Conservation (phyloP, 2,113 vertebrate species). For the Chaetura pelagica region DNA sequence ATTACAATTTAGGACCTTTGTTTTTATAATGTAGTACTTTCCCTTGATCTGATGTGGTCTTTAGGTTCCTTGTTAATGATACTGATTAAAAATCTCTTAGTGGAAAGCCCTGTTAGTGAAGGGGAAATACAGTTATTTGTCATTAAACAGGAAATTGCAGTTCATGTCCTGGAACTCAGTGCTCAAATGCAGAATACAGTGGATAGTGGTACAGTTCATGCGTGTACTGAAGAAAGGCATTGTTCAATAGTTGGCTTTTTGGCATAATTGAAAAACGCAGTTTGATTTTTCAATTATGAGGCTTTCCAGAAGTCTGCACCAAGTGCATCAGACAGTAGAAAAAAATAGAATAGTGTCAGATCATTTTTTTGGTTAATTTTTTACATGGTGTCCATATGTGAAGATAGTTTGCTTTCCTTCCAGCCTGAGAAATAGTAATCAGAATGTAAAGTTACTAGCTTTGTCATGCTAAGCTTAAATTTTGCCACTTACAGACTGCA, state of each 20-base stretch:
- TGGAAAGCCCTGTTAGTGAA: background rate
- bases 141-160: background rate
- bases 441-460: background rate
- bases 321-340: background rate
- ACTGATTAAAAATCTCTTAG: background rate
- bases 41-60: background rate
- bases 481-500: background rate
- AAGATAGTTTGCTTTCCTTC: background rate
- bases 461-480: background rate
- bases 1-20: constrained; percentile 54
- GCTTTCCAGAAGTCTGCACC: background rate
- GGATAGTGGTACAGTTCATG: background rate
- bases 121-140: background rate
- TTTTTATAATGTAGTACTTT: constrained; percentile 41
- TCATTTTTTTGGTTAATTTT: background rate
- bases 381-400: background rate
- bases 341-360: background rate
- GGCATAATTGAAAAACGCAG: background rate
- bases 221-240: background rate
- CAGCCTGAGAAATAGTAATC: background rate
- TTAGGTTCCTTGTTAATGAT: constrained; percentile 20
- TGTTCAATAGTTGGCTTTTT: background rate
- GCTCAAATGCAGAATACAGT: background rate
- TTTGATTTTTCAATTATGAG: background rate
- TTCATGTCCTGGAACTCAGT: background rate